Evolutionary conservation across 2,797 vertebrate species (phyloP).

Genomic region (Hapalemur alaotrensis): DNA sequence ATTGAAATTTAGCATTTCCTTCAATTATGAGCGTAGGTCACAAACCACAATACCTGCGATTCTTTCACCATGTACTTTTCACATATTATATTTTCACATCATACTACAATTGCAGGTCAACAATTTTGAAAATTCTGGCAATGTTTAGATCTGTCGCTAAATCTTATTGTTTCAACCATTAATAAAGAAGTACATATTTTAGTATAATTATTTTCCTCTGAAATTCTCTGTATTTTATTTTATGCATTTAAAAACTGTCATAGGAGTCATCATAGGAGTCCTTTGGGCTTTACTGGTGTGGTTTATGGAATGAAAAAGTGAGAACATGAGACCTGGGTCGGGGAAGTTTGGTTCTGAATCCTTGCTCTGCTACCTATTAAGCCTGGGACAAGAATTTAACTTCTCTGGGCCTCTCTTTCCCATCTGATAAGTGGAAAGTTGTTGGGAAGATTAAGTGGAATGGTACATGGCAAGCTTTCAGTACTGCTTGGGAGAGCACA

Average conservation of each 20-base stretch:
- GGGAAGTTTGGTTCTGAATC: background rate
- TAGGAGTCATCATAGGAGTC: background rate
- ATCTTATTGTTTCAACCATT: background rate
- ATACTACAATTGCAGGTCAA: background rate
- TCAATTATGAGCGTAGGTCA: background rate
- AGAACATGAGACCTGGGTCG: background rate
- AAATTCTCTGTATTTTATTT: background rate
- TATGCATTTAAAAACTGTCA: background rate
- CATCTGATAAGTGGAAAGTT: background rate
- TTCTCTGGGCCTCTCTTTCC: background rate
- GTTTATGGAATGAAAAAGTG: background rate
- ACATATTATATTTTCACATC: background rate
- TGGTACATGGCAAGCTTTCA: background rate
- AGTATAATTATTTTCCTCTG: background rate
- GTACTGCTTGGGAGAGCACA: background rate
- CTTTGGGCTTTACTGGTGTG: background rate
- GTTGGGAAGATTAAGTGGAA: background rate
- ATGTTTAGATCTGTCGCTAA: background rate
- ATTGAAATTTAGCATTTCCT: slow-evolving; percentile 5
- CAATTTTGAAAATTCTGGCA: background rate
- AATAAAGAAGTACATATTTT: background rate
- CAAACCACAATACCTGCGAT: background rate
- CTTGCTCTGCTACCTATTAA: background rate
- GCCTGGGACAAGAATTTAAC: background rate
- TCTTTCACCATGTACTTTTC: background rate